Conservation (phyloP, 1,140 invertebrate species). For the Drosophila ironensis region DNA sequence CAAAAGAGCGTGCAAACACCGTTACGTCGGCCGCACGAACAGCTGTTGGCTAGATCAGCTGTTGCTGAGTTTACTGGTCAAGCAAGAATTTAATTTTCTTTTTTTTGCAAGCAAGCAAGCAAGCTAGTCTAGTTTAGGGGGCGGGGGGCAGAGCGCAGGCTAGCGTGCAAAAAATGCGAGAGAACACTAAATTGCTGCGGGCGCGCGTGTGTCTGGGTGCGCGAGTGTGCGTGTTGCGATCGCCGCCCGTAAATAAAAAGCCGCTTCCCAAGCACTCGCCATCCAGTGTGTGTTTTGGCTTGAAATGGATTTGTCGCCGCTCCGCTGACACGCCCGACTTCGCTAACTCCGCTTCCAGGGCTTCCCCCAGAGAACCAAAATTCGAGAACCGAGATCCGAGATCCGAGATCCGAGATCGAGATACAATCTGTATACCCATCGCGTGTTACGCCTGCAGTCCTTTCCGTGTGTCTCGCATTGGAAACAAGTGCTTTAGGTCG, state of each 20-base stretch:
- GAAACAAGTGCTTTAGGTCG: conserved; percentile 22
- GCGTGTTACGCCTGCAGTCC: conserved; percentile 7
- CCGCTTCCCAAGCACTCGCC: conserved; percentile 16
- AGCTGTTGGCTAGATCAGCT: conserved; percentile 23
- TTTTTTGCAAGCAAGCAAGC: conserved; percentile 13
- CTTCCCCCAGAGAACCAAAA: background rate
- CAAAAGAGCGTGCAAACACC: no score
- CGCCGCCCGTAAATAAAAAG: conserved; percentile 56
- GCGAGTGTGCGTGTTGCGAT: conserved; percentile 31
- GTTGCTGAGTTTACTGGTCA: conserved; percentile 1
- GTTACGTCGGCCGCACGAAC: background rate
- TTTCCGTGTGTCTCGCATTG: conserved; percentile 13
- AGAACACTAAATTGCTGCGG: background rate
- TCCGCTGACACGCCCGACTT: background rate
- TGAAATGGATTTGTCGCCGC: conserved; percentile 44
- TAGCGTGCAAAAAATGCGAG: background rate
- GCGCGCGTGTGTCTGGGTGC: conserved; percentile 25
- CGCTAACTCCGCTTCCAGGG: conserved; percentile 7
- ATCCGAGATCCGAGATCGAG: conserved; percentile 5
- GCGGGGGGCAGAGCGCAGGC: no score
- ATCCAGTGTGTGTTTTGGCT: no score
- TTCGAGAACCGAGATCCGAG: conserved; percentile 1
- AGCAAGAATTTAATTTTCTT: conserved; percentile 7
- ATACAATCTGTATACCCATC: no score
- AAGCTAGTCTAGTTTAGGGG: no score